Base-by-base conservation (phyloP, 2,113 vertebrate species). In the Paedocypris sp. region DNA sequence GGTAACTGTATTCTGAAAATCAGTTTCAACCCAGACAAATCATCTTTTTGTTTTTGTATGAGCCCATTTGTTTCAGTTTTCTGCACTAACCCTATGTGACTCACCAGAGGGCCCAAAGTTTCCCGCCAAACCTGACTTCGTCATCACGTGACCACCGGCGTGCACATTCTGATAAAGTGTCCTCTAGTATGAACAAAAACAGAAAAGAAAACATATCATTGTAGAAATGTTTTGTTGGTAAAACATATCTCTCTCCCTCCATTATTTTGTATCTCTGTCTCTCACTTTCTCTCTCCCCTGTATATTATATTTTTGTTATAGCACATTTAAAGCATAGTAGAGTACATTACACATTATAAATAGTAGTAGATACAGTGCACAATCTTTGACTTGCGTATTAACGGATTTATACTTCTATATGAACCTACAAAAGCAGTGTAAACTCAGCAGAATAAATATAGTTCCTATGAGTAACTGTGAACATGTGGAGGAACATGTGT, bases 101-200 rank as follows among this genome's bases (percentile, higher is more conserved):
- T 20, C 80, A 94, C 90, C 91, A 31, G 88, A 68, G 2, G 74
- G 67, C 10, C 80, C 66, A 41, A 91, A 91, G 23, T 70, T 72
- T 54, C 78, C 77, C 1, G 86, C 58, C 42, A 87, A 57, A 7
- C 79, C 64, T 2, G 84, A 36, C 19, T 81, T 85, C 12, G 83
- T 4, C 2, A 89, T 73, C 66, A 84, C 73, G 2, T 87, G 83
- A 67, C 80, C 78, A 4, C 87, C 46, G 41, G 79, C 67, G 73
- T 91, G 90, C 64, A 91, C 77, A 11, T 84, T 60, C 6, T 89
- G 79, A 73, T 88, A 92, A 59, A 92, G 76, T 2, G 83, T 80
- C 60, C 89, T 85, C 91, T 93, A 15, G 81, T n/a, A 39, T 0
- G 1, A 46, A 32, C 29, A 71, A 19, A 62, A 13, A n/a, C 48